Base-by-base conservation (phyloP, 2,888 invertebrate species). In the Acleris laterana region DNA sequence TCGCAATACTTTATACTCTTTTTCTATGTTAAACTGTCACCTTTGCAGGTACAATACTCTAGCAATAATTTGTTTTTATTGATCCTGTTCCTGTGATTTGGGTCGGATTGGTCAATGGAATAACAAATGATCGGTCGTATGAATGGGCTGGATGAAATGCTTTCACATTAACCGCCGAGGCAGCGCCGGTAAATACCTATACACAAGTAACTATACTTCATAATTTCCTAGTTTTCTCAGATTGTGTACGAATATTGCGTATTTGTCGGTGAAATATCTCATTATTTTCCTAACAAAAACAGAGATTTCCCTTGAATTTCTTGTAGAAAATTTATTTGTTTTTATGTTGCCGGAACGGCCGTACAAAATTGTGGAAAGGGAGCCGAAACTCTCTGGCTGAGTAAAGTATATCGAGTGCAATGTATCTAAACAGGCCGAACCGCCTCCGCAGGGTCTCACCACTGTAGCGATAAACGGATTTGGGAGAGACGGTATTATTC, bases 391-490 rank as follows among this genome's bases (percentile, higher is more conserved):
- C 74, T 76, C 77, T 74, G 77, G 78, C 79, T 75, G 77, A 76
- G 75, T 72, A 68, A 69, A 74, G 78, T 82, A 82, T 85, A 84
- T 84, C 81, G 81, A 82, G 78, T 84, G 83, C 83, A 82, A 83
- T 85, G 82, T 75, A 75, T 84, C 83, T 84, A 80, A 86, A 82
- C 78, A 82, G 78, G 79, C 75, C 76, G 74, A 76, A 78, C 75
- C 76, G 80, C 74, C 76, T 78, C 76, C 70, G 53, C 74, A 77
- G 78, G 84, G 83, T 83, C 82, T 83, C 82, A 84, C 84, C 78
- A 79, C 78, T 83, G 79, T 79, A 77, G 79, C 84, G 87, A 89
- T 90, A 89, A 90, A 89, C 85, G 87, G 87, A 89, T 90, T 88
- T 87, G 79, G 83, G 81, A 78, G 83, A 83, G 81, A 77, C 79